Conservation (phyloP, 2,888 invertebrate species). For the Dyspetes luteomarginatus region DNA sequence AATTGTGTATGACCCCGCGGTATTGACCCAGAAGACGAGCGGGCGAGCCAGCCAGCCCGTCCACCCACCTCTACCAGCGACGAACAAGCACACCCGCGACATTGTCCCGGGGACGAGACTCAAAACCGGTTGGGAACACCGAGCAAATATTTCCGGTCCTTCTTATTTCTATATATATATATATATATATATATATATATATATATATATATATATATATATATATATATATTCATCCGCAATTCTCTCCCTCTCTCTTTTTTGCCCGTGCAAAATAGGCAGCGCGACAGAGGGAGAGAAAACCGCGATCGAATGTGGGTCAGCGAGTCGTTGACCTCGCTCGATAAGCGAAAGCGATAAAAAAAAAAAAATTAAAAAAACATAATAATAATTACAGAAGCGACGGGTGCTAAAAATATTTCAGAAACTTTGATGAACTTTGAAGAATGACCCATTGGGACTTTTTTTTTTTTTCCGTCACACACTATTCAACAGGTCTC, state of each 20-base stretch:
- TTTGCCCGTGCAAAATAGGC: no score
- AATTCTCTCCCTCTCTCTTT: no score
- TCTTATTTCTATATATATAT: slow-evolving; percentile 1
- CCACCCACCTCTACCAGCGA: slow-evolving; percentile 38
- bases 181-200: background rate
- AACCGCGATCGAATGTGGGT: slow-evolving; percentile 35
- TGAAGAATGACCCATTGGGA: background rate
- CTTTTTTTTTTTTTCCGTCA: background rate
- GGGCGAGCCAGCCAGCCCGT: slow-evolving; percentile 58
- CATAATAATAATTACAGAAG: background rate
- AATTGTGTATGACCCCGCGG: slow-evolving; percentile 69
- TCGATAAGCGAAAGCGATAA: background rate
- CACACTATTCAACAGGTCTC: slow-evolving; percentile 31
- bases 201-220: background rate
- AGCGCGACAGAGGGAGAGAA: background rate
- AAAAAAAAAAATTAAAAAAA: background rate
- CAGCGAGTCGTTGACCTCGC: slow-evolving; percentile 37
- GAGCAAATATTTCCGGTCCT: slow-evolving; percentile 55
- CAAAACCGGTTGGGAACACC: slow-evolving; percentile 57
- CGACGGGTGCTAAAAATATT: background rate
- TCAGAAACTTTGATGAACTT: background rate
- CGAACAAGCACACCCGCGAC: slow-evolving; percentile 37
- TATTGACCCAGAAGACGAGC: slow-evolving; percentile 74
- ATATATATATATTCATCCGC: no score
- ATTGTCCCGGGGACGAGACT: slow-evolving; percentile 49